Conservation (phyloP, 2,888 invertebrate genomes). For the Cancer borealis region DNA sequence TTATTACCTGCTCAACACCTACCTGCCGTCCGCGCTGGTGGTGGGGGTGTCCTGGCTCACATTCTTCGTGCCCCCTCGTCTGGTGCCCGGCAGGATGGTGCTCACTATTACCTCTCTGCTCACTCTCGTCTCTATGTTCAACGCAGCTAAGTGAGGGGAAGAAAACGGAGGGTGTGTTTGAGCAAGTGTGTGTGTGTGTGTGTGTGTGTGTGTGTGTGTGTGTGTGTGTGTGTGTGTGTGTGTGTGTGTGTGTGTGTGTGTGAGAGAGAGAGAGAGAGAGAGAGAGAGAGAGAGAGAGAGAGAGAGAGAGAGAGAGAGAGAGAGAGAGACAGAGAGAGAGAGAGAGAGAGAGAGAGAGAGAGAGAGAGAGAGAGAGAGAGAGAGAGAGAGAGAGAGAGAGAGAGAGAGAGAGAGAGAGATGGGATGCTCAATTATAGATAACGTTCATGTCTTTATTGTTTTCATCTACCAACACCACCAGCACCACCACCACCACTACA, state of each 20-base stretch:
- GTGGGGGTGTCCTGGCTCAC: constrained; percentile 86
- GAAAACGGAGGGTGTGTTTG: background rate
- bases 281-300: background rate
- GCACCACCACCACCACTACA: background rate
- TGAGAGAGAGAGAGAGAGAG: constrained; percentile 12
- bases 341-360: constrained; percentile 15
- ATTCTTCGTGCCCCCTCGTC: constrained; percentile 85
- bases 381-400: constrained; percentile 23
- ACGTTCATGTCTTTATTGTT: too few species aligned
- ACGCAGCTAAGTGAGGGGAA: constrained; percentile 83
- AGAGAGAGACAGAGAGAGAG: background rate
- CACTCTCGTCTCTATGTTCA: constrained; percentile 85
- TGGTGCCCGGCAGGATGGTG: constrained; percentile 85
- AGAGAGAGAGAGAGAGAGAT: background rate
- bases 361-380: background rate
- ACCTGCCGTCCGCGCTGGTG: constrained; percentile 84
- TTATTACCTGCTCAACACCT: constrained; percentile 85
- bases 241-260: background rate
- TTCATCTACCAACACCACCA: background rate
- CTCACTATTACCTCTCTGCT: constrained; percentile 84
- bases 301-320: background rate
- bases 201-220: background rate
- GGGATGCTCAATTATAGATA: too few species aligned
- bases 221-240: background rate
- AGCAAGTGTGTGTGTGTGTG: background rate